Base-by-base conservation (phyloP, 2,888 invertebrate genomes). In the Drosophila greeni region DNA sequence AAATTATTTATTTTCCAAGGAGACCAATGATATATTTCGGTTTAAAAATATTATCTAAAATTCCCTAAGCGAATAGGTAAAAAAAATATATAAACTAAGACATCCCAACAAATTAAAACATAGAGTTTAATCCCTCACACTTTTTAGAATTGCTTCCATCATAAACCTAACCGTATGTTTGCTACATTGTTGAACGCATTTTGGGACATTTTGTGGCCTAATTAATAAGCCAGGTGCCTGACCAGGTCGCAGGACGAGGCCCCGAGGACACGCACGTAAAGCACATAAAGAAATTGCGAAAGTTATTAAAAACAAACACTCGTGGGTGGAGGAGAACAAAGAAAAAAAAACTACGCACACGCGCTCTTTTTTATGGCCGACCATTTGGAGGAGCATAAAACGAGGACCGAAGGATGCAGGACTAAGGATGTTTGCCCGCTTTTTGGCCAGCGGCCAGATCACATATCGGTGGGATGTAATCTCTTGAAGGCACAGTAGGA, bases 151-250 rank as follows among this genome's bases (percentile, higher is more conserved):
- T 58, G 5, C 16, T 23, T 36, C 49, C 14, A 9, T 47, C 9
- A 9, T 47, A 42, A 62, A 40, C 56, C 20, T 1, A 47, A 20
- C 1, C 20, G 29, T 31, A 53, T 65, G 45, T 52, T 18, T 2
- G 47, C 33, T 31, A 34, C 18, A 39, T 40, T 47, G 65, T 59
- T 52, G 34, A 36, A 31, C 57, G 33, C 56, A 45, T 62, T 72
- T 64, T 37, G 49, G 34, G 66, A 76, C 76, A 72, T 65, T 56
- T 48, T 48, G 54, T 57, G 70, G 61, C 61, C 74, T 73, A 78
- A 77, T 81, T 81, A 81, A 81, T 70, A 68, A 66, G 70, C 55
- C 40, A 52, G 47, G 66, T 68, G 72, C 81, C 77, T 81, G 81
- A 39, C 61, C 64, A 37, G 40, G 40, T 36, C 26, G 8, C 23